Evolutionary conservation across 2,888 invertebrate species (phyloP).

Genomic region (Hyalella azteca): DNA sequence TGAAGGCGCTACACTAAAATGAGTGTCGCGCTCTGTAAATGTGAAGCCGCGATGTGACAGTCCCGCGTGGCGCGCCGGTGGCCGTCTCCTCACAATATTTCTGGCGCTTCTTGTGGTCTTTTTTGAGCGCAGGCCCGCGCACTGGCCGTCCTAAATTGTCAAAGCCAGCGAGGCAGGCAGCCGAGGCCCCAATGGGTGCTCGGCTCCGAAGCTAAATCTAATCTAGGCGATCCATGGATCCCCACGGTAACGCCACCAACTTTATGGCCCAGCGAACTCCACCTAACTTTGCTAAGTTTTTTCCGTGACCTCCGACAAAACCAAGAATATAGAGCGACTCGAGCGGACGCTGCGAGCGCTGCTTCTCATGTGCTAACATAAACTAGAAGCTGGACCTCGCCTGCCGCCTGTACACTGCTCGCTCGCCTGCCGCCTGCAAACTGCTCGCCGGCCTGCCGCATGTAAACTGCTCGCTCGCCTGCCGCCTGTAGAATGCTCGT

Average conservation of each 20-base stretch:
- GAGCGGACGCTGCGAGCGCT: not conserved
- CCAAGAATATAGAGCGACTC: slow-evolving; percentile 24
- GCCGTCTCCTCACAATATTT: slow-evolving; percentile 31
- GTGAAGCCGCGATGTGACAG: too few relatives aligned
- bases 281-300: slow-evolving; percentile 17
- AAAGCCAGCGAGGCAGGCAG: not conserved
- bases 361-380: not conserved
- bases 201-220: slow-evolving; percentile 6
- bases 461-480: too few relatives aligned
- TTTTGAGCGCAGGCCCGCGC: slow-evolving; percentile 6
- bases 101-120: slow-evolving; percentile 2
- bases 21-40: too few relatives aligned
- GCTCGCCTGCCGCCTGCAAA: too few relatives aligned
- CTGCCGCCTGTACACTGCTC: too few relatives aligned
- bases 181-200: slow-evolving; percentile 26
- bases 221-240: slow-evolving; percentile 36
- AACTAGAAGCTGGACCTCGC: too few relatives aligned
- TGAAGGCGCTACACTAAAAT: too few relatives aligned
- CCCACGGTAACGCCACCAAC: slow-evolving; percentile 13
- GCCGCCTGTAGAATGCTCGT: too few relatives aligned
- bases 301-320: slow-evolving; percentile 26
- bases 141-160: slow-evolving; percentile 11
- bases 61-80: not conserved
- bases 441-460: too few relatives aligned
- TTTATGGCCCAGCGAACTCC: slow-evolving; percentile 20